phyloP scores from a whole-genome alignment of 2,113 vertebrate species.

The Cromileptes altivelis region DNA sequence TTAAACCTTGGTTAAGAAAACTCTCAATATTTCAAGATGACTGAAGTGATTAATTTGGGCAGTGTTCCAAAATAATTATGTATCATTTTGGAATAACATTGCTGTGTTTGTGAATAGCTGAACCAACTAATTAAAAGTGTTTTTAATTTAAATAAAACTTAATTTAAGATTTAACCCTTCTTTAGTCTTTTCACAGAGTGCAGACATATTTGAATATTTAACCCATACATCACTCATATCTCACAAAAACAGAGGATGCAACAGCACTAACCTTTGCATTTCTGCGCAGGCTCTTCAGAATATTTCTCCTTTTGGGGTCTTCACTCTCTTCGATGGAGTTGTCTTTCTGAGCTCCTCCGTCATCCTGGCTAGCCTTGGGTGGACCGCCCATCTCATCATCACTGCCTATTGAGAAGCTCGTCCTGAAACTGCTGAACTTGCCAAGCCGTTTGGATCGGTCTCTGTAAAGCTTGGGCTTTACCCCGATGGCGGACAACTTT shows the following conservation, averaged over 20 bases:
- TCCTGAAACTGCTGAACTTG: constrained; percentile 92
- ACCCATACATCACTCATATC: constrained; percentile 1
- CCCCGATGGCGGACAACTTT: constrained; percentile 82
- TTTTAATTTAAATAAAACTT: not conserved
- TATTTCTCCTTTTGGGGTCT: constrained; percentile 92
- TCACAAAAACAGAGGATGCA: not conserved
- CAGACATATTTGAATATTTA: too few species aligned
- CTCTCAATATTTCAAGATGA: not conserved
- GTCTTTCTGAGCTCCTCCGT: constrained; percentile 88
- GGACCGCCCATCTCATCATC: constrained; percentile 93
- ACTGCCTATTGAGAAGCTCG: constrained; percentile 92
- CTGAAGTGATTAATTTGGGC: not conserved
- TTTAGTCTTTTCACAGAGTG: not conserved
- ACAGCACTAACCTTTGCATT: constrained; percentile 89
- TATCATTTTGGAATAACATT: not conserved
- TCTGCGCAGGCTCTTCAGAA: constrained; percentile 92
- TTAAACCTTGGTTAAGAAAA: not conserved
- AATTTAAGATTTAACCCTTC: not conserved
- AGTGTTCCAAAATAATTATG: not conserved
- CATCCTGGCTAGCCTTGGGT: constrained; percentile 89
- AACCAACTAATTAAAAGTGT: not conserved
- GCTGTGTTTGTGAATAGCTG: not conserved
- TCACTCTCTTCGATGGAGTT: constrained; percentile 90
- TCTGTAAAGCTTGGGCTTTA: constrained; percentile 92
- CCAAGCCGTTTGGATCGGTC: constrained; percentile 91